Percentiles rank a stretch among this genome's conserved stretches.
phyloP scores from a whole-genome alignment of 2,113 vertebrate genomes.

The Brachyhypopomus gauderio region DNA sequence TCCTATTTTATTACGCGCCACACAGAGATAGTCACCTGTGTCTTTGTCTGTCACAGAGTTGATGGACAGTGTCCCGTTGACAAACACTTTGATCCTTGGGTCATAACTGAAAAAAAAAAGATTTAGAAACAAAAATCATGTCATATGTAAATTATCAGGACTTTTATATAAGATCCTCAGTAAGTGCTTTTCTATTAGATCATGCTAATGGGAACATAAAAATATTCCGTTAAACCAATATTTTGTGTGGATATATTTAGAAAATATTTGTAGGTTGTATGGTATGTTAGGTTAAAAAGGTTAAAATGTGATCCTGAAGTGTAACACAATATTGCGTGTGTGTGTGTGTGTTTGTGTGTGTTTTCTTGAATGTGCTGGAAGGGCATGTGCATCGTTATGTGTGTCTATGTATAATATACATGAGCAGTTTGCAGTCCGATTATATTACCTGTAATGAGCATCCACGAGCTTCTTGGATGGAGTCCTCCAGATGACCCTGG shows the following conservation, averaged over 20 bases:
- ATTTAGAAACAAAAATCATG: neutral
- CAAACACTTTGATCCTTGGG: constrained; percentile 79
- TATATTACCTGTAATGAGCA: constrained; percentile 82
- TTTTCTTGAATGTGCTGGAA: neutral
- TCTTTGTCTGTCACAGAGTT: constrained; percentile 82
- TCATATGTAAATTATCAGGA: neutral
- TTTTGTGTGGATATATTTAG: no score
- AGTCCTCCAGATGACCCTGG: constrained; percentile 87
- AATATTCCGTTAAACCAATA: neutral
- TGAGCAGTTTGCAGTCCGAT: neutral
- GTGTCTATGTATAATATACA: neutral
- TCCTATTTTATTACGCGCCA: constrained; percentile 86
- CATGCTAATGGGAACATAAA: neutral
- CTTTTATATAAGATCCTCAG: no score
- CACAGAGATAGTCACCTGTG: constrained; percentile 86
- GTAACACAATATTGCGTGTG: no score
- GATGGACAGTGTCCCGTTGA: constrained; percentile 85
- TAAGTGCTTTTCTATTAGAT: no score
- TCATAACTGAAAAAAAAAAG: constrained; percentile 74
- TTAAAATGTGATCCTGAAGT: no score
- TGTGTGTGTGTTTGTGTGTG: no score
- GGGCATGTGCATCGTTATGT: neutral
- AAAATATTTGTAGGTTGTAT: no score
- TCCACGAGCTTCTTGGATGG: constrained; percentile 88
- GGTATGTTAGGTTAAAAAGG: no score